Percentiles rank a stretch among this genome's conserved stretches.
phyloP scores from a whole-genome alignment of 2,113 vertebrate genomes.

The Melanostigma gelatinosum region DNA sequence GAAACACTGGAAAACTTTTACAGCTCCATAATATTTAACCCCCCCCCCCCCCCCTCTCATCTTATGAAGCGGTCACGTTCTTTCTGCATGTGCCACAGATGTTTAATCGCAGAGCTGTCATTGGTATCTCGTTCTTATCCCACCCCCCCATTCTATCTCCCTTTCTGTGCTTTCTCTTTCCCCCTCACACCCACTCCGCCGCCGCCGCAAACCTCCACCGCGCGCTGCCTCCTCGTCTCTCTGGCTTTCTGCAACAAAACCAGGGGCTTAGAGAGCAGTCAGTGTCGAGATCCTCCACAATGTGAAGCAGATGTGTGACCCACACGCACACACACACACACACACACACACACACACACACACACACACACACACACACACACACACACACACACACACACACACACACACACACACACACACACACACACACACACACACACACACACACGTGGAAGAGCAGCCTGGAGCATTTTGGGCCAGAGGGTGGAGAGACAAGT shows the following conservation, averaged over 20 bases:
- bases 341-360: slow-evolving; percentile 32
- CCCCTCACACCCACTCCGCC: slow-evolving; percentile 43
- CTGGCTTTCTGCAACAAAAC: slow-evolving; percentile 60
- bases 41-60: neutral
- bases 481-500: slow-evolving; percentile 76
- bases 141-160: neutral
- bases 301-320: slow-evolving; percentile 79
- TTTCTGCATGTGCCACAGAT: slow-evolving; percentile 51
- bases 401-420: slow-evolving; percentile 51
- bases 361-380: slow-evolving; percentile 42
- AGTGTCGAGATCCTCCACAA: slow-evolving; percentile 63
- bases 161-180: slow-evolving; percentile 30
- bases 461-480: slow-evolving; percentile 71
- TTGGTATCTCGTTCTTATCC: slow-evolving; percentile 26
- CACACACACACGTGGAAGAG: slow-evolving; percentile 53
- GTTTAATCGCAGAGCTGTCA: slow-evolving; percentile 4
- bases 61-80: slow-evolving; percentile 49
- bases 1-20: slow-evolving; percentile 62
- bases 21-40: slow-evolving; percentile 50
- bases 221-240: slow-evolving; percentile 32
- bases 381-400: slow-evolving; percentile 46
- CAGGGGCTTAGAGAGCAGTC: slow-evolving; percentile 63
- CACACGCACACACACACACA: slow-evolving; percentile 29
- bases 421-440: slow-evolving; percentile 40
- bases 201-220: slow-evolving; percentile 9